Percentiles rank a stretch among this genome's conserved stretches.
These are phyloP conservation scores for Rousettus leschenaultii DNA, from an alignment of 2,113 vertebrate genomes.

Conservation along the genomic window DNA sequence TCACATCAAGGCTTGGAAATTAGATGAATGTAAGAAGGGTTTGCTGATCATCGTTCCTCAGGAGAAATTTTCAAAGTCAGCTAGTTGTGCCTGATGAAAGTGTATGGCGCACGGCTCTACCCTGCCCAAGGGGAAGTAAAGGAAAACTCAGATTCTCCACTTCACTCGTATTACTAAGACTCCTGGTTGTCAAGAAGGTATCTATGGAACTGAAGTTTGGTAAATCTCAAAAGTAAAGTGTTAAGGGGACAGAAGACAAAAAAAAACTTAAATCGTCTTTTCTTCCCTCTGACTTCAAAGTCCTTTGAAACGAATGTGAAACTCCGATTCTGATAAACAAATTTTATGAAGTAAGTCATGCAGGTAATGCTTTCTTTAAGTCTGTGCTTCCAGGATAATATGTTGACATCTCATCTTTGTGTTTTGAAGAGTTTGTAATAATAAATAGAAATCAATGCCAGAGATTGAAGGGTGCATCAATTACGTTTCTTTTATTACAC, in stretches of 20 bases:
- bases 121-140: slow-evolving; percentile 64
- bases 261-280: slow-evolving; percentile 56
- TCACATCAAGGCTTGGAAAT: slow-evolving; percentile 82
- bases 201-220: slow-evolving; percentile 71
- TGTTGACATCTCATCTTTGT: slow-evolving; percentile 77
- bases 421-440: slow-evolving; percentile 79
- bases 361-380: slow-evolving; percentile 72
- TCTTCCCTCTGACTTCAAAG: slow-evolving; percentile 69
- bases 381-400: slow-evolving; percentile 73
- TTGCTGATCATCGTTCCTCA: slow-evolving; percentile 76
- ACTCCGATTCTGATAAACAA: slow-evolving; percentile 73
- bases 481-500: slow-evolving; percentile 77
- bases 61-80: slow-evolving; percentile 78
- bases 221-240: slow-evolving; percentile 53
- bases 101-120: slow-evolving; percentile 45
- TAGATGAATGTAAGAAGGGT: slow-evolving; percentile 76
- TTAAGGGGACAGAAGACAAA: background rate
- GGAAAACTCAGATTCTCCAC: slow-evolving; percentile 6
- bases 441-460: slow-evolving; percentile 81
- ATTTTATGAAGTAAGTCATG: slow-evolving; percentile 77
- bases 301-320: slow-evolving; percentile 74
- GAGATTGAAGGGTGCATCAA: slow-evolving; percentile 73
- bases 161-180: background rate
- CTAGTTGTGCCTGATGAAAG: slow-evolving; percentile 69
- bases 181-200: slow-evolving; percentile 57